These are phyloP conservation scores for Brachyhypopomus occidentalis DNA, from an alignment of 2,113 vertebrate species.

Conservation along the genomic window DNA sequence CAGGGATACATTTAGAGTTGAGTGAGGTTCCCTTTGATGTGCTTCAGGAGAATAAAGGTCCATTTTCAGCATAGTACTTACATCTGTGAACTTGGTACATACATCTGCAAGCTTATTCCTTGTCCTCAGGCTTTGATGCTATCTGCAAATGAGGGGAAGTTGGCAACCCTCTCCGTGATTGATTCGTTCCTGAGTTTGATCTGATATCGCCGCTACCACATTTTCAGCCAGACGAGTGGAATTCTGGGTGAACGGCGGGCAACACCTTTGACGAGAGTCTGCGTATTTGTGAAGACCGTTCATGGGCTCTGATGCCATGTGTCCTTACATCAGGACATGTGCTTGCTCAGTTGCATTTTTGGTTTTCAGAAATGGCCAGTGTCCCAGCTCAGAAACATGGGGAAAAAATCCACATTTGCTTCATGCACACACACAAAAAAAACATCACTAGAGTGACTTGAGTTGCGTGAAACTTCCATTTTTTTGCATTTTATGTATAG, in stretches of 20 bases:
- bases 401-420: too few species aligned
- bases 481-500: too few species aligned
- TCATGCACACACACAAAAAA: too few species aligned
- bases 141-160: slow-evolving; percentile 9
- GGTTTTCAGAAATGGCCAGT: too few species aligned
- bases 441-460: too few species aligned
- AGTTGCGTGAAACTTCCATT: too few species aligned
- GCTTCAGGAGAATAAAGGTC: slow-evolving; percentile 32
- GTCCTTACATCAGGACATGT: neutral
- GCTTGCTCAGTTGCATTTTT: too few species aligned
- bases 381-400: too few species aligned
- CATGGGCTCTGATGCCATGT: neutral
- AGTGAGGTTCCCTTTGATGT: slow-evolving; percentile 44
- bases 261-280: neutral
- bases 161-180: neutral
- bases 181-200: neutral
- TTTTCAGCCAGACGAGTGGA: neutral
- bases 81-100: slow-evolving; percentile 35
- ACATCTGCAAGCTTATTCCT: slow-evolving; percentile 14
- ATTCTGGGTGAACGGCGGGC: neutral
- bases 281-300: neutral
- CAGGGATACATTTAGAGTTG: slow-evolving; percentile 47
- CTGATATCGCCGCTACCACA: neutral
- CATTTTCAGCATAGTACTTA: slow-evolving; percentile 47
- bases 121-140: slow-evolving; percentile 15